These are phyloP conservation scores for Caenorhabditis sp. DNA, from an alignment of 2,888 invertebrate genomes.

Conservation along the genomic window DNA sequence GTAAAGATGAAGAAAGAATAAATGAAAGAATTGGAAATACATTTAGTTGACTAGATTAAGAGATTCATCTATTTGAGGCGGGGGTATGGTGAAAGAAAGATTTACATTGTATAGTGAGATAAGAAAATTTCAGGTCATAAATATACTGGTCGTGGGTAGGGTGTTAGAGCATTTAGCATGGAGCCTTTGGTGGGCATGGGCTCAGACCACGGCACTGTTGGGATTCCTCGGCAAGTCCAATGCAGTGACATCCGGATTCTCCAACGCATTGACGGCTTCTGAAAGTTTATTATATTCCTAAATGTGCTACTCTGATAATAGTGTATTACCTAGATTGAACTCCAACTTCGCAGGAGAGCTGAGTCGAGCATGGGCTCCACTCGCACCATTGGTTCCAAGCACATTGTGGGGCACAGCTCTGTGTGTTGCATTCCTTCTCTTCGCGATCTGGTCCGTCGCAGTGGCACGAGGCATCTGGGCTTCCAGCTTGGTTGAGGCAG, in stretches of 20 bases:
- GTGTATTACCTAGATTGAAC: conserved; percentile 47
- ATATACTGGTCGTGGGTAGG: conserved; percentile 6
- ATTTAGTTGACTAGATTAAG: conserved; percentile 61
- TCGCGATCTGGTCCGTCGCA: conserved; percentile 77
- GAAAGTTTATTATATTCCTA: conserved; percentile 10
- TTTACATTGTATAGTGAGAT: too few relatives aligned
- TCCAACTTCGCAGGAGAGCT: conserved; percentile 74
- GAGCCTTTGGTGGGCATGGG: conserved; percentile 71
- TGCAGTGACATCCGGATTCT: conserved; percentile 77
- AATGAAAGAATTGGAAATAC: conserved; percentile 41
- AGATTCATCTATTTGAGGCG: conserved; percentile 67
- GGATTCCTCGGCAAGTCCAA: conserved; percentile 75
- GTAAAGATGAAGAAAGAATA: conserved; percentile 15
- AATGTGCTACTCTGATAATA: neutral
- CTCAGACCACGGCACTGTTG: conserved; percentile 75
- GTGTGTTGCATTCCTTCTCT: conserved; percentile 73
- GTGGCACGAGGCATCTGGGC: conserved; percentile 68
- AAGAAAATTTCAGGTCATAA: too few relatives aligned
- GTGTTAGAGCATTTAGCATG: conserved; percentile 63
- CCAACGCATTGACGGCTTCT: conserved; percentile 79
- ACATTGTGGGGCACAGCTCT: conserved; percentile 77
- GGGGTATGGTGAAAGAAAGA: too few relatives aligned
- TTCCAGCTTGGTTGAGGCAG: conserved; percentile 71
- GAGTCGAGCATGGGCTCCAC: conserved; percentile 77
- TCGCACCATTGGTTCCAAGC: conserved; percentile 78